Evolutionary conservation across 2,797 vertebrate species (phyloP).

Genomic region (Myioborus melanocephalus): DNA sequence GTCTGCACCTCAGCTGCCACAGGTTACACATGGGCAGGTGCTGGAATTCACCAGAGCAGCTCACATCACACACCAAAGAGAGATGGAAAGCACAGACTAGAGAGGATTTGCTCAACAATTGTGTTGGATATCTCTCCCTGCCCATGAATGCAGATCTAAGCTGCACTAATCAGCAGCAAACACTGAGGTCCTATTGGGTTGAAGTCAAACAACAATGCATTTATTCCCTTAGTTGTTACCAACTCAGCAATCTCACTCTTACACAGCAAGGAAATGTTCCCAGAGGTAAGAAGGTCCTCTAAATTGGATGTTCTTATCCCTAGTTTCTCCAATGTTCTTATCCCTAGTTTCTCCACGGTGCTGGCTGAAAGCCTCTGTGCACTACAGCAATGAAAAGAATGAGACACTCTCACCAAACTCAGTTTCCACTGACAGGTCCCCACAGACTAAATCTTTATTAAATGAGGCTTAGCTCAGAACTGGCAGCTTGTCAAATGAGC

Average conservation of each 20-base stretch:
- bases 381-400: constrained; percentile 47
- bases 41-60: neutral
- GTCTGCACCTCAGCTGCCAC: neutral
- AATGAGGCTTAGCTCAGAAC: constrained; percentile 69
- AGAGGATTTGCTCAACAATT: constrained; percentile 26
- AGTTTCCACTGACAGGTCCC: constrained; percentile 63
- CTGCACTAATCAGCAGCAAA: constrained; percentile 24
- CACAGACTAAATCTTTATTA: constrained; percentile 71
- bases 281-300: constrained; percentile 19
- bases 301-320: constrained; percentile 29
- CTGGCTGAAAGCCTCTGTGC: constrained; percentile 34
- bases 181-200: constrained; percentile 10
- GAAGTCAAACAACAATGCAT: constrained; percentile 34
- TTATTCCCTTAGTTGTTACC: constrained; percentile 33
- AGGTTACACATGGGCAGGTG: neutral
- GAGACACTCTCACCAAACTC: constrained; percentile 59
- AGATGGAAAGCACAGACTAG: neutral
- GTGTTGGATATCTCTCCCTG: neutral
- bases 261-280: constrained; percentile 17
- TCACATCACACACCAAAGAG: neutral
- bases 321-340: neutral
- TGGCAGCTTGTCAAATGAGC: constrained; percentile 71
- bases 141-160: constrained; percentile 21
- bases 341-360: neutral
- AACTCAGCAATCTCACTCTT: constrained; percentile 45